phyloP scores from a whole-genome alignment of 1,140 invertebrate species.

The Callitettix versicolor region DNA sequence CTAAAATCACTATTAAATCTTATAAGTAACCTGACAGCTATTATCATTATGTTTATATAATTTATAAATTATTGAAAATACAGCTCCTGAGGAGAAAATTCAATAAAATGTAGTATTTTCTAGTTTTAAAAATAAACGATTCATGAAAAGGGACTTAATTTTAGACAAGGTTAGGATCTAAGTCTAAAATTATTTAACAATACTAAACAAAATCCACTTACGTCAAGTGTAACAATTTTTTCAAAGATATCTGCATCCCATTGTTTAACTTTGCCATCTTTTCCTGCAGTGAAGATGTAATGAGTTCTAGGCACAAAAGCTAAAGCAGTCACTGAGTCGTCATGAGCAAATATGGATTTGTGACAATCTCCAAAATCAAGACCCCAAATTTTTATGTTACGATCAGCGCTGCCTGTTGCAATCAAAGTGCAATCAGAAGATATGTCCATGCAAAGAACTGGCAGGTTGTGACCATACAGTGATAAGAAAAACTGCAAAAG shows the following conservation, averaged over 20 bases:
- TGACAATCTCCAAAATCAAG: conserved; percentile 97
- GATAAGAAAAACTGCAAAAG: conserved; percentile 86
- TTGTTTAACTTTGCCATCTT: conserved; percentile 88
- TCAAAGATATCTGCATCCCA: conserved; percentile 95
- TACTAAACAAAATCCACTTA: conserved; percentile 36
- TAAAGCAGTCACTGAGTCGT: conserved; percentile 83
- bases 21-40: no score
- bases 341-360: conserved; percentile 80
- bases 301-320: conserved; percentile 86
- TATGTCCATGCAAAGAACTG: conserved; percentile 89
- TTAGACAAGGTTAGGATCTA: no score
- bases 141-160: no score
- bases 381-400: conserved; percentile 96
- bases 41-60: no score
- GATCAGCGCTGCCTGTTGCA: conserved; percentile 87
- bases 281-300: conserved; percentile 85
- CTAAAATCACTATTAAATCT: no score
- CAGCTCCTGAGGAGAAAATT: no score
- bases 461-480: conserved; percentile 93
- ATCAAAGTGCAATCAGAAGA: conserved; percentile 82
- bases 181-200: no score
- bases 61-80: no score
- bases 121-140: no score
- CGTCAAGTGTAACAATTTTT: conserved; percentile 81
- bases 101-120: no score